Conservation (phyloP, 2,113 vertebrate species). For the Pluvianellus socialis region DNA sequence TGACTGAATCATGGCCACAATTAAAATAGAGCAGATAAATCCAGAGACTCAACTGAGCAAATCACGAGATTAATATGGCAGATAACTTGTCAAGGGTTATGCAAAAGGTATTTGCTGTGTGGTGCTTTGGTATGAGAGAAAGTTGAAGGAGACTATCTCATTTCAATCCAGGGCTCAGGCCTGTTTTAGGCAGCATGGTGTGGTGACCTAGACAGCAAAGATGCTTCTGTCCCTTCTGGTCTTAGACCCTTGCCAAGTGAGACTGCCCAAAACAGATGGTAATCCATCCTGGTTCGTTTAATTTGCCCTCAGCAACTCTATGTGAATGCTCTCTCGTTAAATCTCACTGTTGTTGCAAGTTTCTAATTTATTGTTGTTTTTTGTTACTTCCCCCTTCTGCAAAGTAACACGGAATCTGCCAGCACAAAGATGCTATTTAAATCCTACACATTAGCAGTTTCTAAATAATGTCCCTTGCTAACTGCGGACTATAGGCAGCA, state of each 20-base stretch:
- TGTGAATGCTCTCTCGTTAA: neutral
- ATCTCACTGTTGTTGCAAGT: neutral
- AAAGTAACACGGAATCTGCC: neutral
- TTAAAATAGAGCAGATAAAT: slow-evolving; percentile 45
- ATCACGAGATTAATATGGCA: neutral
- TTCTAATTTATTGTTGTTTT: neutral
- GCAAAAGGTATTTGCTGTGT: neutral
- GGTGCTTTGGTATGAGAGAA: neutral
- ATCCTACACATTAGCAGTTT: neutral
- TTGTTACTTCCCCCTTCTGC: neutral
- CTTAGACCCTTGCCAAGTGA: slow-evolving; percentile 16
- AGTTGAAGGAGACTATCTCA: neutral
- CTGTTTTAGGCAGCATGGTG: neutral
- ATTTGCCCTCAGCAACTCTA: slow-evolving; percentile 29
- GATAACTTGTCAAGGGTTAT: neutral
- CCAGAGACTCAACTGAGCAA: neutral
- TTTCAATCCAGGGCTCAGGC: neutral
- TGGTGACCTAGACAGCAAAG: neutral
- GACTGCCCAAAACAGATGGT: slow-evolving; percentile 54
- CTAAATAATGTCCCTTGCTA: neutral
- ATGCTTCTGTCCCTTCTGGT: slow-evolving; percentile 21
- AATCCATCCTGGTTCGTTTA: neutral
- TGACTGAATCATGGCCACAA: slow-evolving; percentile 29
- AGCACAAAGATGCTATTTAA: slow-evolving; percentile 12
- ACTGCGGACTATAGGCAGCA: neutral